Evolutionary conservation across 2,888 invertebrate species (phyloP).

Genomic region (Phorcus lineatus): DNA sequence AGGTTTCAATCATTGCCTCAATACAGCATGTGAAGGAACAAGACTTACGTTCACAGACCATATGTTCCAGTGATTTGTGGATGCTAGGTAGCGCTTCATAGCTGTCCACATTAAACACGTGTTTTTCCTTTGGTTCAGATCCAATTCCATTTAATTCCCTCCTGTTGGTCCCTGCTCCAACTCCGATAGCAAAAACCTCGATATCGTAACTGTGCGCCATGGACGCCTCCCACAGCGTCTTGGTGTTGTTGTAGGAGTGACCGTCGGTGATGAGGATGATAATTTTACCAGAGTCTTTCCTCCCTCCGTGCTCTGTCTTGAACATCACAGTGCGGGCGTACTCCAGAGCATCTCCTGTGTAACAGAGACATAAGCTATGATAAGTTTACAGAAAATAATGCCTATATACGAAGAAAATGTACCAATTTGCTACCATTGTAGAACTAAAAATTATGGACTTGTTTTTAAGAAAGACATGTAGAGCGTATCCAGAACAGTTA

Average conservation of each 20-base stretch:
- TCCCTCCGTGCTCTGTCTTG: constrained; percentile 41
- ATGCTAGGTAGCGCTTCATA: constrained; percentile 53
- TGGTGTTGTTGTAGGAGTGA: constrained; percentile 32
- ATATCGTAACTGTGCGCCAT: constrained; percentile 42
- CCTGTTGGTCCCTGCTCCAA: constrained; percentile 50
- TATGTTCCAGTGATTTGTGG: constrained; percentile 47
- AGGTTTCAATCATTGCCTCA: background rate
- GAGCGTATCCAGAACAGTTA: too few species aligned
- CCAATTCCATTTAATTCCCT: constrained; percentile 54
- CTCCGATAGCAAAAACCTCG: constrained; percentile 56
- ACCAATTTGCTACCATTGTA: too few species aligned
- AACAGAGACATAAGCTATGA: background rate
- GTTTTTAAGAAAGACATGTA: too few species aligned
- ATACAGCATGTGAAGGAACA: background rate
- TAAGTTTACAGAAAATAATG: too few species aligned
- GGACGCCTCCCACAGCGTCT: constrained; percentile 41
- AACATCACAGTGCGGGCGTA: constrained; percentile 44
- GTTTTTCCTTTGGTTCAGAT: constrained; percentile 53
- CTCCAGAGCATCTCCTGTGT: constrained; percentile 40
- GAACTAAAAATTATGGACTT: too few species aligned
- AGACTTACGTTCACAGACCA: constrained; percentile 54
- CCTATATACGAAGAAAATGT: too few species aligned
- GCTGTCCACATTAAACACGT: constrained; percentile 55
- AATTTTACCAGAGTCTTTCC: constrained; percentile 48
- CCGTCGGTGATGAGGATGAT: constrained; percentile 65